Evolutionary conservation across 2,797 vertebrate species (phyloP).

Genomic region (Melanotaenia pygmaea): DNA sequence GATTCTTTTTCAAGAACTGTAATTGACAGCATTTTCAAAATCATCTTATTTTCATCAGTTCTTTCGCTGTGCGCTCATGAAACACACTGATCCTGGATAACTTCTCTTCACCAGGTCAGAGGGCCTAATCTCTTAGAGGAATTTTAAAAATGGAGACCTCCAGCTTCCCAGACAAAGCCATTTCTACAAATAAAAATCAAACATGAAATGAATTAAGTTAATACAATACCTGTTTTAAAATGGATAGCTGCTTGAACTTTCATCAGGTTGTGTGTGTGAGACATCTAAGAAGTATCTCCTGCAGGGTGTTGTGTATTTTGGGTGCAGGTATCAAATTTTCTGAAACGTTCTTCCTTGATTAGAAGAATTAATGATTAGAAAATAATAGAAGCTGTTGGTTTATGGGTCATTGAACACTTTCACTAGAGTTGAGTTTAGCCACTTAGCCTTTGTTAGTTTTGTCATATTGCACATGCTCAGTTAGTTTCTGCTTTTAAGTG

Average conservation of each 20-base stretch:
- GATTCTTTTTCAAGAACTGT: neutral
- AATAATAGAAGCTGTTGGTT: neutral
- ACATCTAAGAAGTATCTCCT: too few relatives aligned
- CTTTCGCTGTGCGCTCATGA: neutral
- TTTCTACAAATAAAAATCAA: too few relatives aligned
- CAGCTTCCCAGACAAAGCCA: too few relatives aligned
- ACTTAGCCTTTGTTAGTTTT: neutral
- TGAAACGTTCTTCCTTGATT: neutral
- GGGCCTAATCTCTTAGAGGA: neutral
- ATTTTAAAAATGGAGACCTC: too few relatives aligned
- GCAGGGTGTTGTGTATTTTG: too few relatives aligned
- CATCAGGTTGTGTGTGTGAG: neutral
- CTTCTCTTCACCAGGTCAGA: neutral
- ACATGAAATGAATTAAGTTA: neutral
- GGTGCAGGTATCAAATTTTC: neutral
- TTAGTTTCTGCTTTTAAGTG: too few relatives aligned
- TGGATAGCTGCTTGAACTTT: too few relatives aligned
- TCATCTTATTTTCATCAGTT: neutral
- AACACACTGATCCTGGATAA: neutral
- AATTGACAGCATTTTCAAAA: too few relatives aligned
- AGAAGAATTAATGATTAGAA: neutral
- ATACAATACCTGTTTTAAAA: neutral
- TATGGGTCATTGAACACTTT: neutral
- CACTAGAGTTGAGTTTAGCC: neutral
- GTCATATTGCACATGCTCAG: neutral